Base-by-base conservation (phyloP, 2,797 vertebrate species). In the Hydrolagus colliei region DNA sequence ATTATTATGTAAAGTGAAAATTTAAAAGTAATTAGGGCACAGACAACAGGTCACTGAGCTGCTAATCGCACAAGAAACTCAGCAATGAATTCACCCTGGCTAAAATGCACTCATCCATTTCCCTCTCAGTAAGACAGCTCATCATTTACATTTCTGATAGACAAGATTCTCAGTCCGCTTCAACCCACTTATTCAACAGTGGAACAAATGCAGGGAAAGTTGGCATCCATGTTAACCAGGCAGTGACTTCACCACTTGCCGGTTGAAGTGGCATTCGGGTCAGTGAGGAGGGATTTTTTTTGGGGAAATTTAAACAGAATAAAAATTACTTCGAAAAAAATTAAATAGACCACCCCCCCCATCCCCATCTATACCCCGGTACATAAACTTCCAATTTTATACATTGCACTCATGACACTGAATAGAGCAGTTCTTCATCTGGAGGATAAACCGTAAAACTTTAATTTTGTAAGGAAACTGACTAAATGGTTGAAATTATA, bases 101-200 rank as follows among this genome's bases (percentile, higher is more conserved):
- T 84, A 84, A 84, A 84, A 84, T 71, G 79, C 79, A 84, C 65
- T 84, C 79, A 84, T 84, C 65, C 79, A 84, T 84, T 84, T 84
- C 79, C 79, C 79, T 84, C 79, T 84, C 79, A 84, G 79, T 63
- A 84, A 84, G 79, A 84, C 79, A 84, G 79, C 79, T 84, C 79
- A 84, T 84, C 65, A 84, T 71, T 84, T 84, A 84, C 79, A 84
- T 84, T 84, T 84, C 79, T 84, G 79, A 84, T 84, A 84, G 79
- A 84, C 79, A 84, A 84, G 79, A 84, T 71, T 84, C 63, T 84
- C 65, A 35, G 16, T 84, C 79, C 79, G 67, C 79, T 84, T 84
- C 79, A 84, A 10, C 79, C 79, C 79, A 52, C 41, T 52, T 52
- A 52, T 52, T 52, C 41, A 71, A 84, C 79, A 68, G 79, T 35